Evolutionary conservation across 2,888 invertebrate genomes (phyloP), one percentile per base, ranked within the genome.

Genomic region (Drosophila differens): DNA sequence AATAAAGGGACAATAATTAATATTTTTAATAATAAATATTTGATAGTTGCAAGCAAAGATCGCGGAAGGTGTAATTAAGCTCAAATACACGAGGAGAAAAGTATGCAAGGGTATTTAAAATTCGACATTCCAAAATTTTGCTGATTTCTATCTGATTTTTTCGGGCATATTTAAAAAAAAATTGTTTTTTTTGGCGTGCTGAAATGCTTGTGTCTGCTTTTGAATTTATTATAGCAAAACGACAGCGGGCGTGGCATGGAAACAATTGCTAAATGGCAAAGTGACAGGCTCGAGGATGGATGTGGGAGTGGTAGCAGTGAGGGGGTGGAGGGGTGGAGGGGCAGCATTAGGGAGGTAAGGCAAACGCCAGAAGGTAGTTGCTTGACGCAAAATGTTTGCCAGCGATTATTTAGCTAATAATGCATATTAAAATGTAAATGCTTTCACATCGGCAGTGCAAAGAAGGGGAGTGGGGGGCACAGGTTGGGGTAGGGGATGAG

Each of bases 361-460:
- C 65, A 58, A 68, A 57, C 33, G 79, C 75, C 80, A 44, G 53
- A 60, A 73, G 76, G 35, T 62, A 70, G 66, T 55, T 65, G 61
- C 32, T 51, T 58, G 54, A 41, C 53, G 30, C 72, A 61, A 66
- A 79, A 81, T 87, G 67, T 85, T 79, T 74, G 44, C 58, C 68
- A 81, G 74, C 87, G 79, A 85, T 85, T 85, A 85, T 84, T 79
- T 76, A 61, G 77, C 83, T 82, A 85, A 85, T 85, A 88, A 83
- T 69, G 83, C 76, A 85, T 76, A 85, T 85, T 85, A 83, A 85
- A 85, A 87, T 85, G 75, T 73, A 70, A 82, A 79, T 81, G 71
- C 22, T 30, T n/a, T 12, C 28, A 14, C 65, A 69, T 76, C 63
- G 12, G 19, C 10, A 4, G 6, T 49, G 7, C 12, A 6, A n/a